phyloP scores from a whole-genome alignment of 2,797 vertebrate genomes.

The Phrynocephalus guinanensis region DNA sequence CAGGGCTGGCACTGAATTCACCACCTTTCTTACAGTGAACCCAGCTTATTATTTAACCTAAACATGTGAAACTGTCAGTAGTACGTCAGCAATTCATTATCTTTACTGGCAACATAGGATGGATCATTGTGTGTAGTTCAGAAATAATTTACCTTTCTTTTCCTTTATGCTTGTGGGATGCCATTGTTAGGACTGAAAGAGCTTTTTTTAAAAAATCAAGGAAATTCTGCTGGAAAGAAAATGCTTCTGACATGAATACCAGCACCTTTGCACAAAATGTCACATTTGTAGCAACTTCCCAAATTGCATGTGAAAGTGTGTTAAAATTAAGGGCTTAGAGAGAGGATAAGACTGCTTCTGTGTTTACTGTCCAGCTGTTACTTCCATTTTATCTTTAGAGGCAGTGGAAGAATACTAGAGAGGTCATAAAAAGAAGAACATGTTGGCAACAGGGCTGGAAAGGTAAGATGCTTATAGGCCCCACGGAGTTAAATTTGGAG shows the following conservation, averaged over 20 bases:
- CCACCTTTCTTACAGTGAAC: not conserved
- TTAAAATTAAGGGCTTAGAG: slow-evolving; percentile 16
- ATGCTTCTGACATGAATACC: slow-evolving; percentile 17
- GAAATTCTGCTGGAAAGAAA: not conserved
- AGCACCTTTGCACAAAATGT: slow-evolving; percentile 3
- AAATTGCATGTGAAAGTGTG: not conserved
- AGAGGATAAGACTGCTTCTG: slow-evolving; percentile 9
- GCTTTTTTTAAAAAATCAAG: slow-evolving; percentile 13
- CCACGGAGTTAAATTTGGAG: not conserved
- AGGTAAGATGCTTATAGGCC: not conserved
- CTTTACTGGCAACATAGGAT: not conserved
- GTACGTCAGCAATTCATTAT: slow-evolving; percentile 4
- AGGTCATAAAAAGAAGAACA: not conserved
- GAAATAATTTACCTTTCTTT: not conserved
- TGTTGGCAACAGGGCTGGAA: not conserved
- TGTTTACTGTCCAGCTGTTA: slow-evolving; percentile 16
- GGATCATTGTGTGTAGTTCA: not conserved
- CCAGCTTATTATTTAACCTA: slow-evolving; percentile 19
- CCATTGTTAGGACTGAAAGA: not conserved
- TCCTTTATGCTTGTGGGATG: not conserved
- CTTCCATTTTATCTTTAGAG: slow-evolving; percentile 28
- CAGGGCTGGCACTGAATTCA: not conserved
- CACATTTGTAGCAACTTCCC: slow-evolving; percentile 35
- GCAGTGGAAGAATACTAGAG: not conserved
- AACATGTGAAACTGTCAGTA: not conserved